Conservation (phyloP, 2,113 vertebrate genomes). For the Anguilla rostrata region DNA sequence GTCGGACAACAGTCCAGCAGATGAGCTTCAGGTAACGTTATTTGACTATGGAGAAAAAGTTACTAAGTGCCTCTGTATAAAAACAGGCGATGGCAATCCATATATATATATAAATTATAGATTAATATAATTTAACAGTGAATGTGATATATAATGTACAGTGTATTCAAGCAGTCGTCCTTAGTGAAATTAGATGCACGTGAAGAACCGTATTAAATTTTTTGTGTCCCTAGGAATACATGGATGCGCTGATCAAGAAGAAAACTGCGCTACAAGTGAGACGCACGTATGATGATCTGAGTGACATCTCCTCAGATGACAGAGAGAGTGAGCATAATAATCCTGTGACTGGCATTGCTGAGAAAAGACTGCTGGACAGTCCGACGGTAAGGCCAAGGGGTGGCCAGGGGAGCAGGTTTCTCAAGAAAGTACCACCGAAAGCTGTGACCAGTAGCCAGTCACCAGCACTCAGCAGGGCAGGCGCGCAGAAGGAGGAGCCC, state of each 20-base stretch:
- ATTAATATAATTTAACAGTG: no score
- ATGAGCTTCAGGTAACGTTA: constrained; percentile 43
- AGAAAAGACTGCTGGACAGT: constrained; percentile 6
- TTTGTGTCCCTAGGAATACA: constrained; percentile 44
- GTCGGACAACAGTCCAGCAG: constrained; percentile 8
- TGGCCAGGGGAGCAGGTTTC: constrained; percentile 61
- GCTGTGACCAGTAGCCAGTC: constrained; percentile 36
- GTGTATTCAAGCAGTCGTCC: background rate
- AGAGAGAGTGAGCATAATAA: background rate
- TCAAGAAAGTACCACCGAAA: constrained; percentile 61
- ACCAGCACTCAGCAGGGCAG: constrained; percentile 29
- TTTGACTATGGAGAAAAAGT: background rate
- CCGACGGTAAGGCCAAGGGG: constrained; percentile 33
- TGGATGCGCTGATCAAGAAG: constrained; percentile 25
- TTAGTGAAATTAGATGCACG: background rate
- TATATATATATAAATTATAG: no score
- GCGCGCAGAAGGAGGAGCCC: background rate
- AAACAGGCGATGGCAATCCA: no score
- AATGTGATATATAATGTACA: no score
- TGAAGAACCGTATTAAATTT: background rate
- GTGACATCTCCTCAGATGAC: constrained; percentile 41
- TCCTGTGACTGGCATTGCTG: constrained; percentile 10
- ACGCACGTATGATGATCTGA: constrained; percentile 40
- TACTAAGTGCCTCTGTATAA: no score
- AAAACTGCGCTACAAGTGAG: background rate